These are phyloP conservation scores for Drosophila murphyi DNA, from an alignment of 1,140 invertebrate genomes.

Conservation along the genomic window DNA sequence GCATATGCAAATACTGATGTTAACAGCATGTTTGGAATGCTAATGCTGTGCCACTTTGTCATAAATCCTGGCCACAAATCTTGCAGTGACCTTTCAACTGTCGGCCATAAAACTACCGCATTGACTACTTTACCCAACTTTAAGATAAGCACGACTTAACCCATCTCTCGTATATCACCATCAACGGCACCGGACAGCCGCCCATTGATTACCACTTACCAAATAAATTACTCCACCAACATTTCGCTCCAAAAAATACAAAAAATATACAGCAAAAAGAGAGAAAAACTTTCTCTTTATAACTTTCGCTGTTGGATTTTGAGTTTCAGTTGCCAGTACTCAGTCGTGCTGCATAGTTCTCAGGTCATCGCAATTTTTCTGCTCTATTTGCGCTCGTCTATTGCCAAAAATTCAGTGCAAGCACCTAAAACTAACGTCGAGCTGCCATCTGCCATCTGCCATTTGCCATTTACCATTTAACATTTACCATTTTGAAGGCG, in stretches of 20 bases:
- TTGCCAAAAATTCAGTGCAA: slow-evolving; percentile 77
- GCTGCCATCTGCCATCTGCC: slow-evolving; percentile 48
- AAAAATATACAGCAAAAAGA: no score
- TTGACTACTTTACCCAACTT: slow-evolving; percentile 66
- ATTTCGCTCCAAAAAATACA: background rate
- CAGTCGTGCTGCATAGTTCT: background rate
- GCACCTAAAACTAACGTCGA: slow-evolving; percentile 68
- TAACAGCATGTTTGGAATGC: slow-evolving; percentile 77
- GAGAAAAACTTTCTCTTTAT: slow-evolving; percentile 58
- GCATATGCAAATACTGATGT: slow-evolving; percentile 80
- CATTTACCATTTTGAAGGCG: slow-evolving; percentile 55
- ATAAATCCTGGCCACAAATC: slow-evolving; percentile 63
- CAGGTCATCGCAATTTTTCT: slow-evolving; percentile 68
- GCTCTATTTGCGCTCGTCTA: slow-evolving; percentile 77
- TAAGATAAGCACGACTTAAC: slow-evolving; percentile 61
- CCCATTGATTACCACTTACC: slow-evolving; percentile 76
- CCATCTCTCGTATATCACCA: slow-evolving; percentile 58
- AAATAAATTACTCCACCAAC: slow-evolving; percentile 71
- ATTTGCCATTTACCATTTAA: slow-evolving; percentile 39
- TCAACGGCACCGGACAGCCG: slow-evolving; percentile 61
- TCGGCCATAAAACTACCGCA: slow-evolving; percentile 71
- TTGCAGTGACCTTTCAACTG: slow-evolving; percentile 80
- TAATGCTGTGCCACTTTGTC: slow-evolving; percentile 48
- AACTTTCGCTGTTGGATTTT: slow-evolving; percentile 63
- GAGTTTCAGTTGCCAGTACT: slow-evolving; percentile 3